Evolutionary conservation across 2,797 vertebrate species (phyloP).

Genomic region (Otus scops): DNA sequence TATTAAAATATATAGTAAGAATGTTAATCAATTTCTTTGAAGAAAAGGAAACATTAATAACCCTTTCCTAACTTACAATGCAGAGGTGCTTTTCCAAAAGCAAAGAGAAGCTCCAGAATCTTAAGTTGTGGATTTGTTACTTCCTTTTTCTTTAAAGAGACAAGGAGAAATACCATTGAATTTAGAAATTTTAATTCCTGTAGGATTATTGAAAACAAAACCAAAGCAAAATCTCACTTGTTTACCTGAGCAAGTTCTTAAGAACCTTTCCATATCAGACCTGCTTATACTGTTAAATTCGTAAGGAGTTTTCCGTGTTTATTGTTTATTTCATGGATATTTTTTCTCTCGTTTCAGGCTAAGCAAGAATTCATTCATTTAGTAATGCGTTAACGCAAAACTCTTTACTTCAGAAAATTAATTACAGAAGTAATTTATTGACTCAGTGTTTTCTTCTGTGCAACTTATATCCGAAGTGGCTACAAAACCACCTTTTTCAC

Average conservation of each 20-base stretch:
- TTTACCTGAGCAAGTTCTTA: neutral
- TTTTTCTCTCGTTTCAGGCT: neutral
- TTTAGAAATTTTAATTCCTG: neutral
- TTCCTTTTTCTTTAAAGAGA: neutral
- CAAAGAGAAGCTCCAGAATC: neutral
- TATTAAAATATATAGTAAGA: neutral
- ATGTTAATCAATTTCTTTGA: neutral
- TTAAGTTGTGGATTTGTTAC: neutral
- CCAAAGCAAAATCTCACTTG: neutral
- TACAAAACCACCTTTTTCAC: neutral
- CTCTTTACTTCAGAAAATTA: neutral
- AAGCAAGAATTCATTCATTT: neutral
- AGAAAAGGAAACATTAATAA: neutral
- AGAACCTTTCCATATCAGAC: neutral
- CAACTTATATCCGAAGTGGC: neutral
- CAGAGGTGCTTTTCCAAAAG: neutral
- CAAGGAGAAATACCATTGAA: neutral
- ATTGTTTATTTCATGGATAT: neutral
- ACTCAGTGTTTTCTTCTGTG: neutral
- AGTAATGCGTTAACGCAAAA: neutral
- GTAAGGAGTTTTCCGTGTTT: neutral
- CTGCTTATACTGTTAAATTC: neutral
- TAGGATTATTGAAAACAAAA: neutral
- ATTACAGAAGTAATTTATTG: neutral
- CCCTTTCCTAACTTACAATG: neutral